phyloP scores from a whole-genome alignment of 2,797 vertebrate genomes.

The Anolis apletophallus region DNA sequence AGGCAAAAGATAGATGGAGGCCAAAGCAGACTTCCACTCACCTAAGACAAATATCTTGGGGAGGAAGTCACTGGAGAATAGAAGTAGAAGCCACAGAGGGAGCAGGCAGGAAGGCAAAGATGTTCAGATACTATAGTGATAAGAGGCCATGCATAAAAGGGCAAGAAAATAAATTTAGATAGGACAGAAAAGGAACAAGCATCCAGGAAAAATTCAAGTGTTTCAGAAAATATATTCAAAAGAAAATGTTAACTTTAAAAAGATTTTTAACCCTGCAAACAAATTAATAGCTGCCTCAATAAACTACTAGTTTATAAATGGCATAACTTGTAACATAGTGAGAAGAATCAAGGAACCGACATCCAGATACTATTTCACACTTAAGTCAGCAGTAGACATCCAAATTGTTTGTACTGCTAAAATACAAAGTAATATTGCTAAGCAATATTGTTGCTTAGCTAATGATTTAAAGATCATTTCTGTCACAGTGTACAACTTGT shows the following conservation, averaged over 20 bases:
- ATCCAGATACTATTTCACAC: not conserved
- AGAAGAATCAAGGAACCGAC: not conserved
- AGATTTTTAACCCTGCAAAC: constrained; percentile 6
- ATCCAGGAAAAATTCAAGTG: not conserved
- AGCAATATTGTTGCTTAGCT: not conserved
- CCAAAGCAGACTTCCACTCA: constrained; percentile 34
- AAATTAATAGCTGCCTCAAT: not conserved
- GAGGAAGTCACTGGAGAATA: constrained; percentile 67
- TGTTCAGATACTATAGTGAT: constrained; percentile 45
- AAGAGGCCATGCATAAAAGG: constrained; percentile 41
- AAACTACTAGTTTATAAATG: not conserved
- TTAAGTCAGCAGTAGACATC: not conserved
- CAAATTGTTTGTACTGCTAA: not conserved
- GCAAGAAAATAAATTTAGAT: constrained; percentile 34
- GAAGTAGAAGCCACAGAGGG: constrained; percentile 65
- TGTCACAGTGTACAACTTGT: not conserved
- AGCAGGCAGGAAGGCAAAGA: constrained; percentile 68
- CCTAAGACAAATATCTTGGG: constrained; percentile 32
- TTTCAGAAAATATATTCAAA: constrained; percentile 13
- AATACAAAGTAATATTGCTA: too few species aligned
- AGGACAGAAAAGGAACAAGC: constrained; percentile 30
- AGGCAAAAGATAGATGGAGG: constrained; percentile 11
- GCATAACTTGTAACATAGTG: not conserved
- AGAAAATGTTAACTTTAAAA: constrained; percentile 11
- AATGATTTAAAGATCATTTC: not conserved